These are phyloP conservation scores for Morus bassanus DNA, from an alignment of 2,797 vertebrate genomes.

Conservation along the genomic window DNA sequence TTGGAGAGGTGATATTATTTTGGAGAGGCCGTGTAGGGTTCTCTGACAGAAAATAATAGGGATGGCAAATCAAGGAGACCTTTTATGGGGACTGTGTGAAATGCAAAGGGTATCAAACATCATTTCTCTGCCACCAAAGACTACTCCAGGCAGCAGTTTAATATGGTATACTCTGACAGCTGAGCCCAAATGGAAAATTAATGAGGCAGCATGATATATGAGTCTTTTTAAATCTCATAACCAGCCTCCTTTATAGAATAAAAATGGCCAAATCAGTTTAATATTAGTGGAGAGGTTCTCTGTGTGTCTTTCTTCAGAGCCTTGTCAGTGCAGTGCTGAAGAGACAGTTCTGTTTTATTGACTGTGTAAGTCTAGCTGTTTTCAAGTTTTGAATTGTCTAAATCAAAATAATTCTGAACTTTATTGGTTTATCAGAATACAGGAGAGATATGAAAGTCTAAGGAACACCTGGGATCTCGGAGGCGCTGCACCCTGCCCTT, in stretches of 20 bases:
- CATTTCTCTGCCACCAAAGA: constrained; percentile 56
- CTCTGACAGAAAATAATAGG: constrained; percentile 60
- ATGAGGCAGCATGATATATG: constrained; percentile 65
- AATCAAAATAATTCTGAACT: background rate
- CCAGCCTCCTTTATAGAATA: constrained; percentile 67
- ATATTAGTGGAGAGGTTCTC: constrained; percentile 58
- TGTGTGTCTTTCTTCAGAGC: constrained; percentile 34
- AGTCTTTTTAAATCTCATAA: constrained; percentile 70
- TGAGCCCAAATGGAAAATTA: constrained; percentile 67
- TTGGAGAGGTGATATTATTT: constrained; percentile 67
- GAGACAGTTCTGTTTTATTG: constrained; percentile 48
- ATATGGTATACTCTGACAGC: constrained; percentile 61
- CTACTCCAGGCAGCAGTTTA: constrained; percentile 64
- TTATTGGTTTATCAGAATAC: background rate
- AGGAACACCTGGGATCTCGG: background rate
- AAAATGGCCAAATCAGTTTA: constrained; percentile 72
- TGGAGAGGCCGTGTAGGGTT: constrained; percentile 55
- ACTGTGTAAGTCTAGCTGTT: constrained; percentile 22
- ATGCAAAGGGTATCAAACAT: constrained; percentile 53
- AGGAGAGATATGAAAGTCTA: background rate
- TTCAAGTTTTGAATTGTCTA: background rate
- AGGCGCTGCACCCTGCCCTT: background rate
- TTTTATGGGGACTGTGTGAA: constrained; percentile 52
- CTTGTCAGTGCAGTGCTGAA: constrained; percentile 23
- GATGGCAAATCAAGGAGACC: constrained; percentile 71